Base-by-base conservation (phyloP, 2,113 vertebrate species). In the Felis chaus region DNA sequence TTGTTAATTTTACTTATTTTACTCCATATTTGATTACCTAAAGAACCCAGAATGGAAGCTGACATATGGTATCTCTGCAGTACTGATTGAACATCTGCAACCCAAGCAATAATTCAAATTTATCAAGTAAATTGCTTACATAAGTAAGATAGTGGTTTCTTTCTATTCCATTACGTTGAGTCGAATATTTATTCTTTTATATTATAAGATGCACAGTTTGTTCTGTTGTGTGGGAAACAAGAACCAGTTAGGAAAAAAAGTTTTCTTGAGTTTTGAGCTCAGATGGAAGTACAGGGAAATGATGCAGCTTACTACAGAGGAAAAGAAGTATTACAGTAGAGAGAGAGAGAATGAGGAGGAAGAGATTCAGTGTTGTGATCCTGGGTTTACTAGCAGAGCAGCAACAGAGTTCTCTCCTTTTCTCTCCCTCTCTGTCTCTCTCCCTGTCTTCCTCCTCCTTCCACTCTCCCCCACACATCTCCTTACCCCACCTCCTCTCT, bases 1-100 rank as follows among this genome's bases (percentile, higher is more conserved):
- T 1, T 78, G 29, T 92, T 94, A 71, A 74, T 93, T 97, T 97
- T 50, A 79, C 74, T 76, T 86, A 74, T 1, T 80, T 81, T 92
- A n/a, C 36, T 27, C n/a, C 16, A 12, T 36, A 55, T 71, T 92
- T 81, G 50, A 76, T 83, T 97, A 95, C 80, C 0, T 7, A 29
- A 86, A 95, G 61, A 83, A 23, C 55, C 27, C 29, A 69, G 48
- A 65, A 61, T 73, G 78, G 73, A 92, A 92, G 76, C 9, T 80
- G 39, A 57, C 85, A 94, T 84, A 85, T 39, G 74, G 41, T 33
- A 19, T 74, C 45, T 33, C 86, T 63, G 41, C 36, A 89, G 39
- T 36, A 50, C 73, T 84, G 45, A 82, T 5, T 71, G n/a, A 82
- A 71, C 55, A 69, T 90, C 78, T 94, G 63, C 76, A 93, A 4